These are phyloP conservation scores for Leptobrachium leishanense DNA, from an alignment of 2,113 vertebrate genomes.

Conservation along the genomic window DNA sequence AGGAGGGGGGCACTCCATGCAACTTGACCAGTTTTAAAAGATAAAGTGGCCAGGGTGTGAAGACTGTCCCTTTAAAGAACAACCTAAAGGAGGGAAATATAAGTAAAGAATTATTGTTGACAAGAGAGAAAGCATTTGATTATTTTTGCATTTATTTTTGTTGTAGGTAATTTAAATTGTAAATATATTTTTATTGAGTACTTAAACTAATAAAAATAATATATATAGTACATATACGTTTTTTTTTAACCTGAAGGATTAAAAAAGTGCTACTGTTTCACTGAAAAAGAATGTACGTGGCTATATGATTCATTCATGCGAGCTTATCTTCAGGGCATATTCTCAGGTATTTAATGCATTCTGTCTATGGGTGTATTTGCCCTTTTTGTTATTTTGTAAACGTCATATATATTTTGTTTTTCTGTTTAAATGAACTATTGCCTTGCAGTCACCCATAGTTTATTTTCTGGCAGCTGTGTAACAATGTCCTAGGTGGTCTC, in stretches of 20 bases:
- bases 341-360: constrained; percentile 57
- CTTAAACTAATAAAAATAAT: neutral
- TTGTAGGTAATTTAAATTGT: too few species aligned
- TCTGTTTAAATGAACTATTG: constrained; percentile 50
- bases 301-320: constrained; percentile 4
- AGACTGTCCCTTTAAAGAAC: too few species aligned
- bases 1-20: too few species aligned
- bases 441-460: constrained; percentile 49
- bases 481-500: constrained; percentile 36
- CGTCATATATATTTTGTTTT: neutral
- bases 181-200: too few species aligned
- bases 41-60: too few species aligned
- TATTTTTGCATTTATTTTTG: too few species aligned
- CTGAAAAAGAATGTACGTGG: neutral
- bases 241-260: neutral
- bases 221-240: neutral
- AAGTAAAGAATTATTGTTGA: too few species aligned
- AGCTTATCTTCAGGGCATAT: constrained; percentile 46
- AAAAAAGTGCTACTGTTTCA: constrained; percentile 14
- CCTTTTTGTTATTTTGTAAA: constrained; percentile 35
- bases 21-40: too few species aligned
- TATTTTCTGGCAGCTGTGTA: constrained; percentile 59
- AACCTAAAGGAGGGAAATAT: too few species aligned
- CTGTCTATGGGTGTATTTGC: constrained; percentile 13
- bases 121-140: too few species aligned